Evolutionary conservation across 2,113 vertebrate genomes (phyloP), one percentile per base, ranked within the genome.

Genomic region (Otis tarda): DNA sequence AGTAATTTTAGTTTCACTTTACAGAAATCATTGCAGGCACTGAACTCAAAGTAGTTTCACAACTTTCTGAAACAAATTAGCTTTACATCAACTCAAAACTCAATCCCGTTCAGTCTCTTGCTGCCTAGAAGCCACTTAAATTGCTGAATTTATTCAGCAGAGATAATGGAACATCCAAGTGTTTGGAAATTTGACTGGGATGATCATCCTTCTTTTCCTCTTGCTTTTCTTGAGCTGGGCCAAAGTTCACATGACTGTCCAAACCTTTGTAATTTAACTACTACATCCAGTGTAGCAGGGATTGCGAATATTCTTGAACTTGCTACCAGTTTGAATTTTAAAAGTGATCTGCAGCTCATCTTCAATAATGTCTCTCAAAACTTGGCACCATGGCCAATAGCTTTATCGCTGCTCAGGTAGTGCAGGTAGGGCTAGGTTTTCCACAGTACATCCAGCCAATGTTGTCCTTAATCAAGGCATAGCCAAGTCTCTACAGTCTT

Each of bases 91-190:
- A 21, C 55, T 91, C 57, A 61, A 39, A 70, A 64, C 64, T 84
- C 27, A 33, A 28, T 76, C 93, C 86, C 87, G 22, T 53, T 79
- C 1, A 2, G 61, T 82, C 53, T 35, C 61, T 79, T 93, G 37
- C 94, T 95, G 43, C 61, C 28, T 93, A 91, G 53, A 65, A 95
- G 27, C 43, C 83, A 64, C 45, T 93, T 67, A 59, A 78, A 89
- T 85, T 61, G 49, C 30, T 69, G 50, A 50, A 68, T 94, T 67
- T 82, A 53, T 94, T 87, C 65, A 79, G n/a, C n/a, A 89, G 84
- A 87, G 55, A 47, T 79, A 91, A 81, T 4, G 91, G 73, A 89
- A 78, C 65, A 86, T 95, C 31, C 28, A 77, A 25, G 71, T 69
- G 33, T 85, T 79, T 76, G 69, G 39, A 73, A 91, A 37, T 79